Evolutionary conservation across 2,888 invertebrate species (phyloP).

Genomic region (Drosophila bunnanda): DNA sequence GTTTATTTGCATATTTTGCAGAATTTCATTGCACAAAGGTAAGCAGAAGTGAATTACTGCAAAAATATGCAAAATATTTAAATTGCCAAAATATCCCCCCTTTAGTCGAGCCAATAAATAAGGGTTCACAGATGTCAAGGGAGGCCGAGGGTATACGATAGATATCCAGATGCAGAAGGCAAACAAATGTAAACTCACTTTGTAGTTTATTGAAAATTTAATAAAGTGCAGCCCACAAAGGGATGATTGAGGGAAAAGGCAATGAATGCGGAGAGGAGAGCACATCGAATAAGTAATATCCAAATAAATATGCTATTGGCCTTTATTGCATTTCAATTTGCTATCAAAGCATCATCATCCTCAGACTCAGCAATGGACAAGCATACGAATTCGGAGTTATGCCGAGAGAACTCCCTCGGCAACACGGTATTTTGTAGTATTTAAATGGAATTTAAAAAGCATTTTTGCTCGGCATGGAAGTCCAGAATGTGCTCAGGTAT

Average conservation of each 20-base stretch:
- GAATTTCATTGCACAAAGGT: slow-evolving; percentile 44
- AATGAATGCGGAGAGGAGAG: slow-evolving; percentile 17
- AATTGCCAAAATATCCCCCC: slow-evolving; percentile 28
- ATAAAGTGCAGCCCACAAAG: slow-evolving; percentile 44
- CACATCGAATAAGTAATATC: slow-evolving; percentile 25
- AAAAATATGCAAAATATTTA: slow-evolving; percentile 40
- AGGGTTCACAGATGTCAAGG: slow-evolving; percentile 14
- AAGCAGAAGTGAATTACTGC: slow-evolving; percentile 21
- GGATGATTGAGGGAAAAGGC: slow-evolving; percentile 7
- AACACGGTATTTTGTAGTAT: slow-evolving; percentile 35
- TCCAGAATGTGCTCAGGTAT: slow-evolving; percentile 6
- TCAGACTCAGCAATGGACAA: slow-evolving; percentile 24
- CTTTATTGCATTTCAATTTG: slow-evolving; percentile 63
- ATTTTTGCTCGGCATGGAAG: slow-evolving; percentile 19
- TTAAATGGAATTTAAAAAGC: slow-evolving; percentile 65
- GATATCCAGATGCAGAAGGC: slow-evolving; percentile 12
- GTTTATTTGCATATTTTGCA: slow-evolving; percentile 35
- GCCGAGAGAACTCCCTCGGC: background rate
- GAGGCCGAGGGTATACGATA: background rate
- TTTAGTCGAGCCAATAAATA: slow-evolving; percentile 20
- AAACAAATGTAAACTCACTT: slow-evolving; percentile 34
- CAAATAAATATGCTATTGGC: slow-evolving; percentile 50
- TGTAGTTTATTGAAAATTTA: slow-evolving; percentile 50
- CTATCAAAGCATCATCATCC: slow-evolving; percentile 48
- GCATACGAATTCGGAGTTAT: slow-evolving; percentile 31